These are phyloP conservation scores for Dromius quadrimaculatus DNA, from an alignment of 2,888 invertebrate species.

Conservation along the genomic window DNA sequence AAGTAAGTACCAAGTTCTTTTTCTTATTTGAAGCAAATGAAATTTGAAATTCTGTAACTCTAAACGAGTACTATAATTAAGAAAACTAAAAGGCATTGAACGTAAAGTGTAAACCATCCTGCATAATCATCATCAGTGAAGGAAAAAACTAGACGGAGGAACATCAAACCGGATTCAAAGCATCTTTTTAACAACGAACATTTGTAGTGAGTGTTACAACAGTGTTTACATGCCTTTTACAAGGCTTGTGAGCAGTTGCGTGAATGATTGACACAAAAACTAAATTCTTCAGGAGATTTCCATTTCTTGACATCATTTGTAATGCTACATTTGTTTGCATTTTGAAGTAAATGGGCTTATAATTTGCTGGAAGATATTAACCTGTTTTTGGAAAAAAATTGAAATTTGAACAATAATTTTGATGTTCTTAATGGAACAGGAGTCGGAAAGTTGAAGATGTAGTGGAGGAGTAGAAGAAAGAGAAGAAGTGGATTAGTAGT, in stretches of 20 bases:
- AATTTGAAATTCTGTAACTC: constrained; percentile 21
- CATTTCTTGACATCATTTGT: background rate
- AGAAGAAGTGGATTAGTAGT: no score
- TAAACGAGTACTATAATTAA: constrained; percentile 29
- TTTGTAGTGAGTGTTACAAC: constrained; percentile 5
- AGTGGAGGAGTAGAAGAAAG: no score
- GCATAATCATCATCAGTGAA: constrained; percentile 33
- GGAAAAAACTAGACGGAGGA: constrained; percentile 29
- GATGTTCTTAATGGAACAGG: no score
- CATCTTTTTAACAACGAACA: constrained; percentile 10
- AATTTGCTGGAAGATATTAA: no score
- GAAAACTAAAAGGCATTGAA: constrained; percentile 18
- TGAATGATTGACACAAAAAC: constrained; percentile 19
- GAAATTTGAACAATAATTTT: no score
- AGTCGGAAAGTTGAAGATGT: no score
- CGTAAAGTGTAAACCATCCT: constrained; percentile 33
- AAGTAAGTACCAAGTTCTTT: background rate
- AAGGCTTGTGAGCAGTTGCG: background rate
- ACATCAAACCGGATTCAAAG: constrained; percentile 18
- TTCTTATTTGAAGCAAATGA: background rate
- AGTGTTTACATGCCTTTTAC: constrained; percentile 26
- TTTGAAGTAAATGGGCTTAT: no score
- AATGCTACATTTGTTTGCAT: no score
- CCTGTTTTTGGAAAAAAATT: no score
- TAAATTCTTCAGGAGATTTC: background rate